Evolutionary conservation across 1,140 invertebrate species (phyloP), one percentile per base, ranked within the genome.

Genomic region (Zaprionus camerounensis): DNA sequence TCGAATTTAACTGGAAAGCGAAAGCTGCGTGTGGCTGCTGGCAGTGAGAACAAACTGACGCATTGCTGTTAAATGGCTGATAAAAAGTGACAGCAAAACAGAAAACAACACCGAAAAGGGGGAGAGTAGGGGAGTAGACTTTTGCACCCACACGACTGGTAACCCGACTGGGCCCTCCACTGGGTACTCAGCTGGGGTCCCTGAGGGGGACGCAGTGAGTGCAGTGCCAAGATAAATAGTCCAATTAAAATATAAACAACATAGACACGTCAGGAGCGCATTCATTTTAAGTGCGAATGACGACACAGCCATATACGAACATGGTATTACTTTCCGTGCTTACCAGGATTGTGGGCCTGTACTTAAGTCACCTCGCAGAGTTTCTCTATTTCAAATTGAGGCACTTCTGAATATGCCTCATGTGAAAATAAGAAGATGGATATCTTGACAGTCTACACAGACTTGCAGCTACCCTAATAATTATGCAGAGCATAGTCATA

Each of bases 11-110:
- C 74, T 38, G 59, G 53, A 76, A 64, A 26, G 17, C 38, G 46
- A 38, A 59, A 22, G 41, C 41, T 7, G 7, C 41, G 41, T 46
- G n/a, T 46, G n/a, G n/a, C n/a, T 17, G n/a, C 41, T 20, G 26
- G 51, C 38, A 76, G 44, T 34, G 53, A 71, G 56, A 76, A 62
- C 61, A 71, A 83, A 68, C 74, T 84, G 82, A 73, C 82, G 76
- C 82, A 78, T 78, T 85, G 69, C 70, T 66, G 59, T 81, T 71
- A 81, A 84, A 84, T 84, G 82, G 66, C 78, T 77, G 78, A 78
- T 75, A 74, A 74, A 84, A 84, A 71, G 12, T 51, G 61, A 44
- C 58, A 46, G 58, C 34, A 31, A 49, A 34, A 34, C 31, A 34
- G 31, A 34, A 51, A 51, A 62, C 66, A 69, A 81, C 6, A 2